Base-by-base conservation (phyloP, 2,797 vertebrate species). In the Microchirus variegatus region DNA sequence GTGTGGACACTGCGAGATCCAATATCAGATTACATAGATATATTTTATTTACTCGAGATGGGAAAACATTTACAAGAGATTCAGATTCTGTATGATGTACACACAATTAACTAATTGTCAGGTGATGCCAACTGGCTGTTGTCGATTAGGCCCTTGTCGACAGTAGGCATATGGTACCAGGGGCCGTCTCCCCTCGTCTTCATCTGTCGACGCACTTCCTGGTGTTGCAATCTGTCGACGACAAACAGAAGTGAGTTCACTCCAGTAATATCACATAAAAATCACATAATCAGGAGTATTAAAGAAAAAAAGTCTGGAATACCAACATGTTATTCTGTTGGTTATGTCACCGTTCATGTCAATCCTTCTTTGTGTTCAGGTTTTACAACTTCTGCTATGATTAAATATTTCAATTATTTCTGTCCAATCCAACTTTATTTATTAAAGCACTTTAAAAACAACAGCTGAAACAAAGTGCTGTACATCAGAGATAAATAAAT, bases 141-240 rank as follows among this genome's bases (percentile, higher is more conserved):
- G 83, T 96, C 93, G 43, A 95, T 78, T 0, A 96, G 89, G 7
- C 77, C 88, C 86, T 95, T 95, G 82, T 95, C 85, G 12, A 86
- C 15, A 0, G 94, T 95, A 9, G 88, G 57, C 7, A 80, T 59
- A 0, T 94, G 89, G 83, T 88, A 96, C 98, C 97, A 99, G 5
- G 96, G 95, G 3, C 98, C 97, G 16, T 99, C 96, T 37, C 97
- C 98, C 67, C 87, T 94, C 1, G 78, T 9, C 58, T 93, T 93
- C 97, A 99, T 99, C 8, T 95, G 88, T 26, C 62, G 88, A 53
- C 94, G 93, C 17, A 94, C 96, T 72, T 95, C 91, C 53, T 81
- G 1, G 56, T 96, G 80, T 44, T 83, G 61, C 70, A 91, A 1
- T 88, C 97, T 99, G 75, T 67, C 68, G 50, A 12, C 13, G 36